Conservation (phyloP, 2,888 invertebrate species). For the Protonemura montana region DNA sequence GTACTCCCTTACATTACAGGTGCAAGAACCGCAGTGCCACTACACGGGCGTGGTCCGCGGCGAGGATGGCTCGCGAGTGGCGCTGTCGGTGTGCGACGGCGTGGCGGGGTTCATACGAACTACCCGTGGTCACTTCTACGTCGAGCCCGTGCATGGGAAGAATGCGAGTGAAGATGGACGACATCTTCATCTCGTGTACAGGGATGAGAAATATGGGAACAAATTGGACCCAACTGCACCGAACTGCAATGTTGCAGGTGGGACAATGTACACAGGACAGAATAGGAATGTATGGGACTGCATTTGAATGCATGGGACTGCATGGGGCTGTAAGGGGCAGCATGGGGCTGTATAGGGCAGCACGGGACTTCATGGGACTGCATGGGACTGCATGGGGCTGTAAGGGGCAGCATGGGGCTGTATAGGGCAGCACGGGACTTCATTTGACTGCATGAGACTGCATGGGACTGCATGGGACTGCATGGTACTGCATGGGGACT, state of each 20-base stretch:
- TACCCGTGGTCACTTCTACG: conserved; percentile 62
- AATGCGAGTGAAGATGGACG: conserved; percentile 60
- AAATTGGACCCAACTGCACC: background rate
- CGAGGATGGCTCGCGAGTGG: conserved; percentile 60
- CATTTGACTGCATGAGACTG: too few species aligned
- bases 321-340: background rate
- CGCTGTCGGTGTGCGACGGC: conserved; percentile 62
- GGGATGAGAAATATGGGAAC: conserved; percentile 51
- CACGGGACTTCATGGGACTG: too few species aligned
- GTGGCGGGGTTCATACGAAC: conserved; percentile 66
- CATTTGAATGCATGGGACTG: background rate
- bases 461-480: too few species aligned
- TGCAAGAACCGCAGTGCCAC: conserved; percentile 58
- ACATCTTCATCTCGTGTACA: conserved; percentile 67
- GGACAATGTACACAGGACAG: background rate
- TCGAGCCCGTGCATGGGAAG: conserved; percentile 66
- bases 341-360: too few species aligned
- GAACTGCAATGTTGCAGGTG: background rate
- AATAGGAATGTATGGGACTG: background rate
- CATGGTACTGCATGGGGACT: too few species aligned
- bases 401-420: too few species aligned
- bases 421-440: too few species aligned
- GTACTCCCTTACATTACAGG: background rate
- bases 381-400: too few species aligned
- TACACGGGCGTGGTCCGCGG: conserved; percentile 63